A percentile compares a stretch with the other conserved stretches of the same genome.
Conservation (phyloP, 2,797 vertebrate genomes). For the Eleutherodactylus coqui region DNA sequence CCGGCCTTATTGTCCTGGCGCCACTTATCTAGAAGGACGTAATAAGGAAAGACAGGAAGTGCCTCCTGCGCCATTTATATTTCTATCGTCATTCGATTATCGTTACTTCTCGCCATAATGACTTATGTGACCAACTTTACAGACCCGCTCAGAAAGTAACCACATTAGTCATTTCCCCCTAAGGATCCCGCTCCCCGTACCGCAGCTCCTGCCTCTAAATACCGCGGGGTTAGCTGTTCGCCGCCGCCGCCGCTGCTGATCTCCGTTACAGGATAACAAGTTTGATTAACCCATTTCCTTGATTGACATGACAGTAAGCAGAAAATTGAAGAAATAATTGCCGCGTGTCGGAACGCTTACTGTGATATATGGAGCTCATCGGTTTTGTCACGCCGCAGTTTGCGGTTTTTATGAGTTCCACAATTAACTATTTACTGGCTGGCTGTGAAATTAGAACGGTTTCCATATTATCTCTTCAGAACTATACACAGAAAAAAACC, state of each 20-base stretch:
- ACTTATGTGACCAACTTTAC: background rate
- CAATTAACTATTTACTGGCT: conserved; percentile 52
- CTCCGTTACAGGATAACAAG: conserved; percentile 33
- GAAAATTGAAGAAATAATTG: conserved; percentile 58
- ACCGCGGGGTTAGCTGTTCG: background rate
- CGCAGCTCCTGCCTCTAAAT: background rate
- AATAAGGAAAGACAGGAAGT: too few relatives aligned
- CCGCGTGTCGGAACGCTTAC: conserved; percentile 39
- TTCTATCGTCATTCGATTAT: too few relatives aligned
- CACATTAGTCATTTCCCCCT: background rate
- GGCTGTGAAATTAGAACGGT: background rate
- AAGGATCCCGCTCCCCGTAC: background rate
- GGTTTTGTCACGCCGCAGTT: conserved; percentile 29
- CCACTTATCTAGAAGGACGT: too few relatives aligned
- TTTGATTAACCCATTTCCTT: conserved; percentile 58
- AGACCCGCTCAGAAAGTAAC: background rate
- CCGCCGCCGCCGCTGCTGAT: background rate
- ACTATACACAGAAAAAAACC: background rate
- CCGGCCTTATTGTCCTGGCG: too few relatives aligned
- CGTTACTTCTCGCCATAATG: too few relatives aligned
- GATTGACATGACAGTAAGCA: conserved; percentile 42
- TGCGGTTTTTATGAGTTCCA: conserved; percentile 24
- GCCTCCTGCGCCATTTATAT: too few relatives aligned
- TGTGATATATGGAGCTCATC: conserved; percentile 40
- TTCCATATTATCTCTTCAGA: background rate